Base-by-base conservation (phyloP, 2,888 invertebrate species). In the Stenichneumon culpator region DNA sequence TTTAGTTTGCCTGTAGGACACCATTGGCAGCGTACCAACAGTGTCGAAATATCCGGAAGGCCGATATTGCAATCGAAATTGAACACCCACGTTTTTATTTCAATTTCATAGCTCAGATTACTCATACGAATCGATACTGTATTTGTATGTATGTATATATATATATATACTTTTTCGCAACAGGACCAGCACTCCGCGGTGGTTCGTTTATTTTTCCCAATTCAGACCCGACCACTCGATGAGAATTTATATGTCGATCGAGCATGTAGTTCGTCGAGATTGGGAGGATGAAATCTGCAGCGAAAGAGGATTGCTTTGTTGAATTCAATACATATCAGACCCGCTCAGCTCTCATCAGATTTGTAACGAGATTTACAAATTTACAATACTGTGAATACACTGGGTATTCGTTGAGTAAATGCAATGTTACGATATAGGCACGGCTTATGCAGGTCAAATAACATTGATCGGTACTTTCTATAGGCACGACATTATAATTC, bases 171-270 rank as follows among this genome's bases (percentile, higher is more conserved):
- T 50, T 81, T 69, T 36, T 16, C 25, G 9, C 65, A 19, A 54
- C 32, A 32, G n/a, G 63, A 68, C 32, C 7, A n/a, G n/a, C 22
- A 28, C 52, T 72, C 47, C 57, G 28, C 39, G 32, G 70, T 22
- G 39, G 32, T 32, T 78, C 54, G 77, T 82, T 82, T 82, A 82
- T 63, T 83, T 69, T 80, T 73, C 79, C 74, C 70, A 72, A 75
- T 86, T 77, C 81, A 81, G 50, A 57, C 44, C 75, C 83, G 63
- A 39, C 63, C 63, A 73, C 65, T 79, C 57, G 63, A 86, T 82
- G 60, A 36, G 50, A 79, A 73, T 87, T 81, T 69, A 50, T 81
- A 67, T 82, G 82, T 84, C 54, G 39, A 84, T 79, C 77, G 70
- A 50, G 60, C 44, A 69, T 65, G 79, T 22, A 19, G 72, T 16